A percentile compares a stretch with the other conserved stretches of the same genome.
Conservation (phyloP, 2,888 invertebrate species). For the Aporophyla nigra region DNA sequence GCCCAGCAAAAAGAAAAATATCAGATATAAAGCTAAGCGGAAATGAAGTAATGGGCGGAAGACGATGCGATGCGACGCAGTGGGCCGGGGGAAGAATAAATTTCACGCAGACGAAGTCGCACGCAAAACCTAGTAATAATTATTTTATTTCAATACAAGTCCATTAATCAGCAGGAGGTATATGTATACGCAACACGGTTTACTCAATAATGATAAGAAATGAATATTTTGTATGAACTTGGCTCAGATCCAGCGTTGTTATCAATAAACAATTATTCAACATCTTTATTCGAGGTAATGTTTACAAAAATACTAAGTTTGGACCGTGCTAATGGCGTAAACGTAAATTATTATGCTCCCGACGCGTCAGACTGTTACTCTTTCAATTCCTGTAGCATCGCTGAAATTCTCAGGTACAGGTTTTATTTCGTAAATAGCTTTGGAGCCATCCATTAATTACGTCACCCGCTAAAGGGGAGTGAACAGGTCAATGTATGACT, state of each 20-base stretch:
- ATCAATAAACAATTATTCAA: conserved; percentile 23
- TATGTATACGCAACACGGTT: neutral
- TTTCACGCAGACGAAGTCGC: no score
- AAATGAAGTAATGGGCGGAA: no score
- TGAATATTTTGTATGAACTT: conserved; percentile 7
- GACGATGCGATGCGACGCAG: no score
- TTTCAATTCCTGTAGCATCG: conserved; percentile 9
- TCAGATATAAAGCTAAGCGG: no score
- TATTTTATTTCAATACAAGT: no score
- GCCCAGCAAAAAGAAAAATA: no score
- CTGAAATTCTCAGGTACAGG: conserved; percentile 8
- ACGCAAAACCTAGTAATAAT: no score
- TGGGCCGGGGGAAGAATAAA: no score
- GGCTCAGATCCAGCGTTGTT: neutral
- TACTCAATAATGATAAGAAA: conserved; percentile 25
- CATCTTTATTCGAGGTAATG: conserved; percentile 17
- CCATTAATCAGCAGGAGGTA: no score
- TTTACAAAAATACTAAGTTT: conserved; percentile 33
- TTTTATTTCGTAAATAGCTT: neutral
- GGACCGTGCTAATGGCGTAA: neutral
- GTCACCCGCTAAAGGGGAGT: no score
- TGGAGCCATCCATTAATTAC: neutral
- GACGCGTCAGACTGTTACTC: neutral
- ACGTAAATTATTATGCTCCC: neutral
- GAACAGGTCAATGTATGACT: no score